Evolutionary conservation across 2,888 invertebrate genomes (phyloP), one percentile per base, ranked within the genome.

Genomic region (Azorinus chamasolen): DNA sequence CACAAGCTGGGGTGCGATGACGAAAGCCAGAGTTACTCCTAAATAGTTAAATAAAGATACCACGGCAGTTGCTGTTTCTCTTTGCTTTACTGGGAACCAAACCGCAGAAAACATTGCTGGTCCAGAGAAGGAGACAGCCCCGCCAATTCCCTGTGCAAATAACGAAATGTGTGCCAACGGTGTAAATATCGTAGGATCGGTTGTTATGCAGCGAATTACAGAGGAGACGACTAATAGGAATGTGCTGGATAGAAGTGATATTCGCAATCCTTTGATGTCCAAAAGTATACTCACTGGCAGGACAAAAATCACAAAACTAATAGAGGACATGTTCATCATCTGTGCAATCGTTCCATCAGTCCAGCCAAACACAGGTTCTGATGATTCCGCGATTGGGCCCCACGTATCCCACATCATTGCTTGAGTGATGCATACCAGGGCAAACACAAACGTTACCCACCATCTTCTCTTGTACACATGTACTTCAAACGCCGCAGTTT

Each of bases 81-180:
- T 85, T 85, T 94, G 90, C 41, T 92, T 84, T n/a, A 88, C 88
- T 6, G 94, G 93, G 77, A 94, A 94, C 93, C 94, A 94, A 18
- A 91, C 85, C 16, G 93, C 91, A 2, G 94, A 93, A 1, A 94
- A 66, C 8, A 92, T 77, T 10, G 92, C 89, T 4, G 93, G 92
- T 2, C 92, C 92, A 14, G 92, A 91, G 81, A 93, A 91, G 24
- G 93, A 85, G 10, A 93, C 88, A 1, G 92, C 92, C 2, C 93
- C 93, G 6, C 91, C 90, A 22, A 93, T 79, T 1, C 93, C 93
- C 79, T 92, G 92, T 45, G 93, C 72, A 43, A 93, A 81, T 12
- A 92, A 92, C 48, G 92, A 92, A 0, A 88, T 39, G 69, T 94
- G 91, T 2, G 83, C 80, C 12, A 88, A 64, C 61, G 86, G 82